These are phyloP conservation scores for Oncorhynchus gorbuscha DNA, from an alignment of 2,113 vertebrate genomes.

Conservation along the genomic window DNA sequence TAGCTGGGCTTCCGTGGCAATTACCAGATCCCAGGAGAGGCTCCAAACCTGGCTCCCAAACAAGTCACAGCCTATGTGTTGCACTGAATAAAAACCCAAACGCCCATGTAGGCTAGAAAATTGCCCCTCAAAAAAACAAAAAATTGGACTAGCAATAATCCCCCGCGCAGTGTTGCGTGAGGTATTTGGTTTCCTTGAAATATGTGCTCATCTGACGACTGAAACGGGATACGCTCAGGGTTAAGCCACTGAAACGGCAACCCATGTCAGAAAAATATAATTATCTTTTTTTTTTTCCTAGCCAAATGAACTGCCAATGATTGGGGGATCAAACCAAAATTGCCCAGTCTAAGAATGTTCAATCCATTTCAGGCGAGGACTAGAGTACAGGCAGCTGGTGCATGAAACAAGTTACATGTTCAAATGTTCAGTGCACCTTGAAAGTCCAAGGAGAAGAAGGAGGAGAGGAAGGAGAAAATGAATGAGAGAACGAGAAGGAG, in stretches of 20 bases:
- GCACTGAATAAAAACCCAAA: conserved; percentile 30
- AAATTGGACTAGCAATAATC: conserved; percentile 50
- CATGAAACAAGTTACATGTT: not conserved
- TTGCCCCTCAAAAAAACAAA: conserved; percentile 14
- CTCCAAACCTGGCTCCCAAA: conserved; percentile 34
- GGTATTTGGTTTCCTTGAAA: conserved; percentile 46
- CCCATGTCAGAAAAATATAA: conserved; percentile 39
- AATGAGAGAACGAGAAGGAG: not conserved
- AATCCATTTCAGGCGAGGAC: not conserved
- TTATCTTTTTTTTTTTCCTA: conserved; percentile 20
- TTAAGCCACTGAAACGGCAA: conserved; percentile 25
- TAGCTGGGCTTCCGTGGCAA: conserved; percentile 61
- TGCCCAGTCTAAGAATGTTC: not conserved
- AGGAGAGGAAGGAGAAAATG: not conserved
- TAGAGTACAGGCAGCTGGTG: not conserved
- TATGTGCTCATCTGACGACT: conserved; percentile 29
- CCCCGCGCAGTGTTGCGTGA: conserved; percentile 28
- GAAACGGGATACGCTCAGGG: conserved; percentile 37
- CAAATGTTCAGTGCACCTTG: not conserved
- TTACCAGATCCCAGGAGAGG: conserved; percentile 56
- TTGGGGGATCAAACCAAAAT: conserved; percentile 21
- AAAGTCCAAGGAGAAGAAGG: not conserved
- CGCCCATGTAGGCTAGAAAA: conserved; percentile 29
- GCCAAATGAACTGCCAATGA: conserved; percentile 6
- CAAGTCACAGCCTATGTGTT: conserved; percentile 23